phyloP scores from a whole-genome alignment of 2,113 vertebrate species.

The Xenotilapia caudafasciata region DNA sequence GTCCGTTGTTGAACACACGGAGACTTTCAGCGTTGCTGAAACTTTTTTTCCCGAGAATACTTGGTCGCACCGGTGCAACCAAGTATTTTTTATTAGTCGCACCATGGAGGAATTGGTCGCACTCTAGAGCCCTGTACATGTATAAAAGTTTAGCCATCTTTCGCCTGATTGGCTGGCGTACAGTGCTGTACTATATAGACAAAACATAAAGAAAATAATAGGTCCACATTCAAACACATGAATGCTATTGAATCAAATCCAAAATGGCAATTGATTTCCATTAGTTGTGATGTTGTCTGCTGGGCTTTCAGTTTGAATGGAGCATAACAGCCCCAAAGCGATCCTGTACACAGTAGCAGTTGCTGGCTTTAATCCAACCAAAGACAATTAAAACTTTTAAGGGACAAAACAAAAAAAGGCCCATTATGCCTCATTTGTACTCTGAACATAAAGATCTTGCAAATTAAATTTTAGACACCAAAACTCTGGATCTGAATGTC shows the following conservation, averaged over 20 bases:
- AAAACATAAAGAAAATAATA: not conserved
- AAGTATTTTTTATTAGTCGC: too few species aligned
- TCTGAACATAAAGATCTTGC: not conserved
- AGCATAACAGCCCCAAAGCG: not conserved
- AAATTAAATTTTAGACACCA: conserved; percentile 32
- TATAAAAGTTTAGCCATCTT: not conserved
- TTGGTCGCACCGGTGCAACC: too few species aligned
- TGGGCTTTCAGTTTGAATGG: not conserved
- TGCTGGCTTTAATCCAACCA: not conserved
- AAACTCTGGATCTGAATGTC: conserved; percentile 2
- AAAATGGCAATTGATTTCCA: not conserved
- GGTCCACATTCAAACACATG: not conserved
- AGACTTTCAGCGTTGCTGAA: too few species aligned
- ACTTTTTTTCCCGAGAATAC: too few species aligned
- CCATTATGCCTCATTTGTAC: not conserved
- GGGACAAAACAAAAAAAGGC: not conserved
- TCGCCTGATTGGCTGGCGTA: not conserved
- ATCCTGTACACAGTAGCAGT: not conserved
- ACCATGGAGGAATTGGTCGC: too few species aligned
- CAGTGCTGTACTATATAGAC: not conserved
- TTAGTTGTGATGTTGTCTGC: not conserved
- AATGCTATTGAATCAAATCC: not conserved
- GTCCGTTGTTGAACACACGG: too few species aligned
- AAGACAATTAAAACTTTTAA: not conserved
- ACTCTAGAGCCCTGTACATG: too few species aligned